Percentiles rank a stretch among this genome's conserved stretches.
These are phyloP conservation scores for Drosophila setifemur DNA, from an alignment of 1,140 invertebrate genomes.

Conservation along the genomic window DNA sequence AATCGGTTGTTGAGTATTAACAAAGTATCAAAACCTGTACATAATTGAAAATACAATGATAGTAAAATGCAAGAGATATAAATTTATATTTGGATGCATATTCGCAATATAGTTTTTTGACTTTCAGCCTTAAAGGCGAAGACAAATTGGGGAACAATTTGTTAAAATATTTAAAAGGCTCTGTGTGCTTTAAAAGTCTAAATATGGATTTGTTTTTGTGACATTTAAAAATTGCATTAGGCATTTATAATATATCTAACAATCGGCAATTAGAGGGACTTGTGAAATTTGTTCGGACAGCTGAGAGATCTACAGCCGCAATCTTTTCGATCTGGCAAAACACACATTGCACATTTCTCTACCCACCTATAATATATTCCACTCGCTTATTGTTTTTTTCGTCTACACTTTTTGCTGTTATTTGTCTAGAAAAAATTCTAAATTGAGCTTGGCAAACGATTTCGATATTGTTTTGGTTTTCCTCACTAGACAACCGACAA, in stretches of 20 bases:
- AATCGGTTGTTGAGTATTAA: too few relatives aligned
- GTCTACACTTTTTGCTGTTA: slow-evolving; percentile 1
- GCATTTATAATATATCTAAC: not conserved
- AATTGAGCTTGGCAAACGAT: slow-evolving; percentile 44
- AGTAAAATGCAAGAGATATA: too few relatives aligned
- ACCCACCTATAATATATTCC: not conserved
- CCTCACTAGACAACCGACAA: slow-evolving; percentile 7
- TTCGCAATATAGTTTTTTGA: too few relatives aligned
- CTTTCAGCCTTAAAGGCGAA: too few relatives aligned
- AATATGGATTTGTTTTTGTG: not conserved
- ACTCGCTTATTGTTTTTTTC: slow-evolving; percentile 10
- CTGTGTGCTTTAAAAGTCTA: not conserved
- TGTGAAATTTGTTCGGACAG: slow-evolving; percentile 11
- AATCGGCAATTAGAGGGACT: slow-evolving; percentile 7
- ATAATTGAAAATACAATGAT: too few relatives aligned
- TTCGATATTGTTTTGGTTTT: slow-evolving; percentile 47
- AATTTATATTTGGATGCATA: too few relatives aligned
- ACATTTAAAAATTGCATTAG: not conserved
- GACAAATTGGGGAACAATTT: too few relatives aligned
- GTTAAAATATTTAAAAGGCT: too few relatives aligned
- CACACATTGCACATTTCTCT: slow-evolving; percentile 18
- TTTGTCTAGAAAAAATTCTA: slow-evolving; percentile 32
- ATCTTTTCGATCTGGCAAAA: slow-evolving; percentile 16
- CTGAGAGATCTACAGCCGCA: not conserved
- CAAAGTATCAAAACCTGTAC: too few relatives aligned